A percentile compares a stretch with the other conserved stretches of the same genome.
phyloP scores from a whole-genome alignment of 1,140 invertebrate genomes.

The Drosophila setifemur region DNA sequence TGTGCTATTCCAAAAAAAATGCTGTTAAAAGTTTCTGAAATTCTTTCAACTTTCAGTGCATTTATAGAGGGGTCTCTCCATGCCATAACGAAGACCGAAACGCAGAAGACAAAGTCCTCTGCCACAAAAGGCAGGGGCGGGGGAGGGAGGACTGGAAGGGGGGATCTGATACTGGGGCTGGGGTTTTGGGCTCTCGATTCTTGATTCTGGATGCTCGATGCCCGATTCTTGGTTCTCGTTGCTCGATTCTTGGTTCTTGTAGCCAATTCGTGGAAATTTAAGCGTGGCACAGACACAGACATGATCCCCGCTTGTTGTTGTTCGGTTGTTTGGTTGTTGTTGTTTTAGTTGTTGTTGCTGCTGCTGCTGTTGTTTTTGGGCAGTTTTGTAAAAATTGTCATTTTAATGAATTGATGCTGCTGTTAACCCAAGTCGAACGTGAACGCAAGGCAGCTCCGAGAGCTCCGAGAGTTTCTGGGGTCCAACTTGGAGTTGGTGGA shows the following conservation, averaged over 20 bases:
- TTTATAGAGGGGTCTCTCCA: not conserved
- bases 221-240: slow-evolving; percentile 20
- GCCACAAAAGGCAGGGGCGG: slow-evolving; percentile 11
- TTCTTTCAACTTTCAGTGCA: not conserved
- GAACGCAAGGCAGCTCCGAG: slow-evolving; percentile 24
- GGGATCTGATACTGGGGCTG: slow-evolving; percentile 8
- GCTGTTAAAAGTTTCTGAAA: not conserved
- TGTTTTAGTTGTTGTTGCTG: slow-evolving; percentile 63
- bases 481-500: not conserved
- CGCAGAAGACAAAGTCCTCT: slow-evolving; percentile 37
- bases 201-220: slow-evolving; percentile 1
- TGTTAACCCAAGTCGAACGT: slow-evolving; percentile 66
- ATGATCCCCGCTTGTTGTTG: slow-evolving; percentile 74
- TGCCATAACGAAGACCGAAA: slow-evolving; percentile 39
- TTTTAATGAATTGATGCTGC: slow-evolving; percentile 81
- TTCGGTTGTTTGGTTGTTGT: slow-evolving; percentile 55
- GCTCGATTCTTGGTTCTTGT: slow-evolving; percentile 62
- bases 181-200: not conserved
- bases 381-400: slow-evolving; percentile 81
- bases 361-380: slow-evolving; percentile 74
- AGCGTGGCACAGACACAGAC: slow-evolving; percentile 78
- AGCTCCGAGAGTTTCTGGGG: not conserved
- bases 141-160: slow-evolving; percentile 6
- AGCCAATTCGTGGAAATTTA: slow-evolving; percentile 81
- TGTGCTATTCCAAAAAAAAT: too few relatives aligned